Percentiles rank a stretch among this genome's conserved stretches.
These are phyloP conservation scores for Sarcophaga subvicina DNA, from an alignment of 2,888 invertebrate genomes.

Conservation along the genomic window DNA sequence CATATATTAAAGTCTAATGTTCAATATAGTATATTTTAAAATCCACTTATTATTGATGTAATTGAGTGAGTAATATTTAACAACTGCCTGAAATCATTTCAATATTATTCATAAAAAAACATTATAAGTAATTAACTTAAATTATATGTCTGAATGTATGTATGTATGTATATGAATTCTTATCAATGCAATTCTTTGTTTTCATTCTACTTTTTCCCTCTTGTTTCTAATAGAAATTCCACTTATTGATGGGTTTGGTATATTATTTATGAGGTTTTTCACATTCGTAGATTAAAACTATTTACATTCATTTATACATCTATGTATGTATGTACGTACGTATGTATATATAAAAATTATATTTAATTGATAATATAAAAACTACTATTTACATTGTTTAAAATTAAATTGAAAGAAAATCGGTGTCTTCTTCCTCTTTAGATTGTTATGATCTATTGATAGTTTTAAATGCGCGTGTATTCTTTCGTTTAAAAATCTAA, in stretches of 20 bases:
- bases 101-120: no score
- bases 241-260: constrained; percentile 10
- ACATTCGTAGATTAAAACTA: constrained; percentile 20
- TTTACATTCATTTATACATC: not conserved
- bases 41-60: not conserved
- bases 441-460: not conserved
- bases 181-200: constrained; percentile 37
- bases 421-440: constrained; percentile 22
- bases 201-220: not conserved
- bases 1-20: not conserved
- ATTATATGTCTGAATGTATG: not conserved
- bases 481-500: not conserved
- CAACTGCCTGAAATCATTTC: no score
- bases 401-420: not conserved
- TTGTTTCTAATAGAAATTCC: constrained; percentile 31
- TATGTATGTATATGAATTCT: constrained; percentile 11
- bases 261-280: constrained; percentile 43
- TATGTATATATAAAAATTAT: no score
- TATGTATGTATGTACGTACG: not conserved
- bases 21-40: not conserved
- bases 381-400: not conserved
- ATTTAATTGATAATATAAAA: not conserved
- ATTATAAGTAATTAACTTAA: not conserved
- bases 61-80: no score
- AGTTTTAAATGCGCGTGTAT: not conserved